Percentiles rank a stretch among this genome's conserved stretches.
Conservation (phyloP, 2,888 invertebrate genomes). For the Caenorhabditis sp. region DNA sequence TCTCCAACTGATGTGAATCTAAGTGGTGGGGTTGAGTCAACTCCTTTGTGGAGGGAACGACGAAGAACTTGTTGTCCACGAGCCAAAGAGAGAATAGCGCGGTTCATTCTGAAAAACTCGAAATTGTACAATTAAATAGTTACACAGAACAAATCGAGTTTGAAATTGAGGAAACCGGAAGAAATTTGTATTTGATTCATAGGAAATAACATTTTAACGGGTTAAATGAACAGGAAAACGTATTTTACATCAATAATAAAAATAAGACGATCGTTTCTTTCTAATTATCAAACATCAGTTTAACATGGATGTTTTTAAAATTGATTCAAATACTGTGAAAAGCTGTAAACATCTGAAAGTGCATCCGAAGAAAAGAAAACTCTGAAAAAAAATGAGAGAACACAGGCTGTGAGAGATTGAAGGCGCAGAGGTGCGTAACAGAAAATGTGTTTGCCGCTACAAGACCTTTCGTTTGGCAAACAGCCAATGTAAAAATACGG, state of each 20-base stretch:
- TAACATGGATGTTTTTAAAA: too few species aligned
- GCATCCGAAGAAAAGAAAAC: neutral
- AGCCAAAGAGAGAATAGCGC: conserved; percentile 46
- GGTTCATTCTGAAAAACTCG: conserved; percentile 45
- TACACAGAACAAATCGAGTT: too few species aligned
- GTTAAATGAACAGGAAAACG: too few species aligned
- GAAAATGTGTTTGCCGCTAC: conserved; percentile 12
- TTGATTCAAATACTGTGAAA: too few species aligned
- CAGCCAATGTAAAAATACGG: conserved; percentile 40
- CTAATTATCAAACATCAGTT: too few species aligned
- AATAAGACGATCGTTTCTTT: too few species aligned
- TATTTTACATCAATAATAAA: too few species aligned
- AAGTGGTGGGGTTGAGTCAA: conserved; percentile 60
- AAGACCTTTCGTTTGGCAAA: conserved; percentile 34
- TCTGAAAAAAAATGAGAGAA: neutral
- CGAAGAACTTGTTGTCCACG: conserved; percentile 42
- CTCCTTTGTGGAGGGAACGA: conserved; percentile 60
- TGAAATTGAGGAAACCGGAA: neutral
- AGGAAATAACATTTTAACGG: too few species aligned
- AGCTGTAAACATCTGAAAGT: too few species aligned
- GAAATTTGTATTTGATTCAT: neutral
- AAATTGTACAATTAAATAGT: neutral
- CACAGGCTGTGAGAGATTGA: conserved; percentile 12
- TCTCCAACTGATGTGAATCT: conserved; percentile 52
- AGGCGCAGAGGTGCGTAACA: conserved; percentile 43